phyloP scores from a whole-genome alignment of 2,888 invertebrate species.

The Hemithea aestivaria region DNA sequence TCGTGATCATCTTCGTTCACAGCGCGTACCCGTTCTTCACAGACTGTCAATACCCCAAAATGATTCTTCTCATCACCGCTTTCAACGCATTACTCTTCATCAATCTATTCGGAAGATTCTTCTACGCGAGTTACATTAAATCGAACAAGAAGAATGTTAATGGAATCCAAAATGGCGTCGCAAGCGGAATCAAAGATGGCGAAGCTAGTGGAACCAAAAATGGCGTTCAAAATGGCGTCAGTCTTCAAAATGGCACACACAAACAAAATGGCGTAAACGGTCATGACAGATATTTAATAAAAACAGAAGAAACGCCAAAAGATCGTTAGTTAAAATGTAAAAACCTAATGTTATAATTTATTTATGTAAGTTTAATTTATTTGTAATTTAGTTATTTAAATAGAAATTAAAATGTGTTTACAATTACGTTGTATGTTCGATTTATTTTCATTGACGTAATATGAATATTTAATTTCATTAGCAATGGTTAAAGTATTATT shows the following conservation, averaged over 20 bases:
- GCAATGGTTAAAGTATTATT: no score
- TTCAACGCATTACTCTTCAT: constrained; percentile 5
- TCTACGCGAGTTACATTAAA: constrained; percentile 7
- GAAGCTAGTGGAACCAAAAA: constrained; percentile 4
- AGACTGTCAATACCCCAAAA: constrained; percentile 8
- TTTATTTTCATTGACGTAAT: no score
- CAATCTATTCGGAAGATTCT: constrained; percentile 9
- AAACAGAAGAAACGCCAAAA: neutral
- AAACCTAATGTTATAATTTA: no score
- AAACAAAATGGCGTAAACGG: no score
- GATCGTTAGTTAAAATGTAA: neutral
- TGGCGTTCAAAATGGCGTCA: no score
- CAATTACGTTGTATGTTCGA: no score
- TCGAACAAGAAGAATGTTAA: neutral
- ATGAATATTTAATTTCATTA: no score
- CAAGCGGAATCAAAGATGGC: neutral
- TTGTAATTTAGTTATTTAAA: no score
- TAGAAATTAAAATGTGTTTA: no score
- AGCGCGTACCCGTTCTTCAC: constrained; percentile 6
- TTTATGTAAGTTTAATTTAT: no score
- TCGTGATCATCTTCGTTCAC: constrained; percentile 8
- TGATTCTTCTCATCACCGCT: neutral
- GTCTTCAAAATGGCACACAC: no score
- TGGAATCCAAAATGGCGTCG: neutral
- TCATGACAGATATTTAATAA: neutral